Evolutionary conservation across 2,888 invertebrate species (phyloP).

Genomic region (Pteria penguin): DNA sequence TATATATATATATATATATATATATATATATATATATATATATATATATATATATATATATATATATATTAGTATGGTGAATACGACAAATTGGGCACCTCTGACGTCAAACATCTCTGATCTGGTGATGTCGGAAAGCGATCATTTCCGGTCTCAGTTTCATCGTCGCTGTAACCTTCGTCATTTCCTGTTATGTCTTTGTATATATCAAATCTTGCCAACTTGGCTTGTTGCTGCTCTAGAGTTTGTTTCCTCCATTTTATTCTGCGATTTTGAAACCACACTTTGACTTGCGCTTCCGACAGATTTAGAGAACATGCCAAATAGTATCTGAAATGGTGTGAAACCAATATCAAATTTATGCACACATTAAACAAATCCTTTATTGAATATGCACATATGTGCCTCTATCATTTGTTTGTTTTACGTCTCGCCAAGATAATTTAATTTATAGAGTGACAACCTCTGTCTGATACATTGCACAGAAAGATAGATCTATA

Average conservation of each 20-base stretch:
- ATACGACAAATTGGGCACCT: background rate
- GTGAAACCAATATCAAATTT: too few relatives aligned
- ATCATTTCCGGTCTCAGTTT: conserved; percentile 9
- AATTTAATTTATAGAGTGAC: too few relatives aligned
- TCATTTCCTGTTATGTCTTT: conserved; percentile 46
- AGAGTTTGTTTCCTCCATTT: conserved; percentile 97
- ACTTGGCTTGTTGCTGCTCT: conserved; percentile 86
- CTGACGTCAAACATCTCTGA: conserved; percentile 28
- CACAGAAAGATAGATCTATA: too few relatives aligned
- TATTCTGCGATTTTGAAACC: conserved; percentile 84
- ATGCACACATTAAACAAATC: too few relatives aligned
- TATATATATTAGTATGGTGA: background rate
- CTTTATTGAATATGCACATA: too few relatives aligned
- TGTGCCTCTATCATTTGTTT: too few relatives aligned
- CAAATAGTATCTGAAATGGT: conserved; percentile 86
- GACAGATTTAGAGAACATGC: conserved; percentile 92
- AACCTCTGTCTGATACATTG: too few relatives aligned
- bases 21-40: too few relatives aligned
- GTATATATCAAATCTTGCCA: conserved; percentile 53
- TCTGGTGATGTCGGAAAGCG: conserved; percentile 21
- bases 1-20: too few relatives aligned
- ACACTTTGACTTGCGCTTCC: conserved; percentile 89
- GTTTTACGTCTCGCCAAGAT: too few relatives aligned
- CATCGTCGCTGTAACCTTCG: conserved; percentile 32
- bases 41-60: too few relatives aligned